Evolutionary conservation across 2,113 vertebrate species (phyloP), one percentile per base, ranked within the genome.

Genomic region (Bubo bubo): DNA sequence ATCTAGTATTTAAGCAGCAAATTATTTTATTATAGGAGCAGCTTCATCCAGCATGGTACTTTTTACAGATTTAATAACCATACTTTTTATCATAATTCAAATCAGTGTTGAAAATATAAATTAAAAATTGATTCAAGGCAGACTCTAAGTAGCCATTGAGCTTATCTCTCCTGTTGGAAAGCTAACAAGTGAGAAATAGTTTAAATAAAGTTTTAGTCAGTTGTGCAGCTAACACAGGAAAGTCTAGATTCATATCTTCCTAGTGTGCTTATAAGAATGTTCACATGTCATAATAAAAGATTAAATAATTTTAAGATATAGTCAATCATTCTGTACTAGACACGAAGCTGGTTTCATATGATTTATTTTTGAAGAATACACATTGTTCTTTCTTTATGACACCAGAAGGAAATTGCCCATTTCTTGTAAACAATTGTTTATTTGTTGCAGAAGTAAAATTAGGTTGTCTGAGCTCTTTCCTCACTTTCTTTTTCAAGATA

Each of bases 401-500:
- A 56, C 4, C 6, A 30, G 43, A 59, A 55, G 4, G 5, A 58
- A 75, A 50, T 27, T 18, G 3, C 2, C 32, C 0, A 35, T 84
- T 75, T 72, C n/a, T 87, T 34, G 12, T 0, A 2, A 68, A 79
- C 0, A 12, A 32, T 5, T n/a, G 4, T 23, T 67, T 50, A 32
- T 66, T 52, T 63, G 11, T 80, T 76, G 2, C 6, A 45, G 21
- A 72, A 75, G 8, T 39, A 34, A 75, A 87, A 73, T 35, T 26
- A 1, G 0, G 2, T 80, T 87, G 28, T 2, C 10, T 56, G 50
- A 86, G 8, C 2, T 81, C 24, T 71, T 86, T 60, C 34, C 9
- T 52, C 28, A 52, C 19, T 47, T 81, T 63, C 7, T 79, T 27
- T 66, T 86, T 75, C 35, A 41, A 35, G 15, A 37, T 21, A 45